Percentiles rank a stretch among this genome's conserved stretches.
These are phyloP conservation scores for Scopus umbretta DNA, from an alignment of 2,113 vertebrate genomes.

Conservation along the genomic window DNA sequence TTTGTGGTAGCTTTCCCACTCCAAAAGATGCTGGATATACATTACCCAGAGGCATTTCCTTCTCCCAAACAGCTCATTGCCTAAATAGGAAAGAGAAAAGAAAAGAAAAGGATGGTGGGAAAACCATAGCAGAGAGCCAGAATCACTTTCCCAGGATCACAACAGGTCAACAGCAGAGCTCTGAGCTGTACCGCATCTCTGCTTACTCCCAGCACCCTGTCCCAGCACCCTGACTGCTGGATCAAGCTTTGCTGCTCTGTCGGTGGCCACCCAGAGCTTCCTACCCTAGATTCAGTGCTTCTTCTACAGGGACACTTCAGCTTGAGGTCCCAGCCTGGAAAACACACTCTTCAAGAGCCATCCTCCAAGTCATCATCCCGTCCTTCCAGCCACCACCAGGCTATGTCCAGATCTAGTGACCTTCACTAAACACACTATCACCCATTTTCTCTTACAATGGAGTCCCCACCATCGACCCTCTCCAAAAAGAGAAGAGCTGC, in stretches of 20 bases:
- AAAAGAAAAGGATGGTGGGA: background rate
- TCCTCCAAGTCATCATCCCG: background rate
- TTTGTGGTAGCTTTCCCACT: background rate
- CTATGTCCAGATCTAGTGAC: background rate
- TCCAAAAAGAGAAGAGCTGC: background rate
- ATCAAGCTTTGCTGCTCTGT: background rate
- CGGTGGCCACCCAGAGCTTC: background rate
- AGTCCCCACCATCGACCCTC: background rate
- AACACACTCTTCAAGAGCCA: background rate
- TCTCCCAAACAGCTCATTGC: conserved; percentile 1
- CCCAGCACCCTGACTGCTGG: background rate
- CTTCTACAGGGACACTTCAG: background rate
- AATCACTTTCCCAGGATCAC: conserved; percentile 9
- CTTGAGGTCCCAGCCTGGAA: background rate
- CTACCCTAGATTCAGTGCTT: background rate
- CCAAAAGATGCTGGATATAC: background rate
- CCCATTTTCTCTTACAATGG: background rate
- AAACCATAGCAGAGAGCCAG: background rate
- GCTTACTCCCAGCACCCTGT: background rate
- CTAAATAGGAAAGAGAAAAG: background rate
- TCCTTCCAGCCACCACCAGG: background rate
- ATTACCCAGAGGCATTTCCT: conserved; percentile 25
- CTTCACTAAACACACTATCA: background rate
- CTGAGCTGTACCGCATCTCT: background rate
- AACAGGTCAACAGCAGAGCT: background rate